Percentiles rank a stretch among this genome's conserved stretches.
Conservation (phyloP, 2,113 vertebrate species). For the Cynoglossus semilaevis region DNA sequence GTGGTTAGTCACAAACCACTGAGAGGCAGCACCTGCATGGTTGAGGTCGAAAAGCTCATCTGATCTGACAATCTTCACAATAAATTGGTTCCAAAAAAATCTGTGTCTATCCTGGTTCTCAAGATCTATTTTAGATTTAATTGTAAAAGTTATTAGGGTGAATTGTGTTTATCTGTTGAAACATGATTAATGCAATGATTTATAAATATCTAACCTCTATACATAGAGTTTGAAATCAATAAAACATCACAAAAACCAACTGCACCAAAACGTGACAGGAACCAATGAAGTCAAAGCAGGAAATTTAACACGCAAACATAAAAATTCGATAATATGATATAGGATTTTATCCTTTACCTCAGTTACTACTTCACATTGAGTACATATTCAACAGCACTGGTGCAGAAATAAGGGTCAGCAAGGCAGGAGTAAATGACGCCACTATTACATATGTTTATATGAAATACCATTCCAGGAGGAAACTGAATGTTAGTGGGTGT, state of each 20-base stretch:
- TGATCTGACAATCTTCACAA: slow-evolving; percentile 7
- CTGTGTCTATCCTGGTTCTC: slow-evolving; percentile 3
- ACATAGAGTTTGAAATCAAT: no score
- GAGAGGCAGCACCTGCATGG: slow-evolving; percentile 29
- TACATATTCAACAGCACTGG: no score
- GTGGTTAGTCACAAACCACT: slow-evolving; percentile 33
- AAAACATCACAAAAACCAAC: no score
- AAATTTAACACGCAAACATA: no score
- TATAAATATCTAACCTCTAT: neutral
- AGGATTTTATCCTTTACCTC: no score
- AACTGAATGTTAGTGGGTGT: neutral
- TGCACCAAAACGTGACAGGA: no score
- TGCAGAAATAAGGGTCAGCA: no score
- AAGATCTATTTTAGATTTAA: slow-evolving; percentile 2
- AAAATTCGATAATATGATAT: no score
- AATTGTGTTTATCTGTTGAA: neutral
- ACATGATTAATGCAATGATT: neutral
- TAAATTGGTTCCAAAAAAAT: slow-evolving; percentile 18
- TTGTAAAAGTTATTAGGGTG: neutral
- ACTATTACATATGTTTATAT: no score
- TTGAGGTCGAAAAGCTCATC: slow-evolving; percentile 30
- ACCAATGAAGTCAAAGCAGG: no score
- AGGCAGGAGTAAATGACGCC: no score
- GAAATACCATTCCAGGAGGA: neutral
- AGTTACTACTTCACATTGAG: no score